A percentile compares a stretch with the other conserved stretches of the same genome.
phyloP scores from a whole-genome alignment of 2,113 vertebrate genomes.

The Pterophyllum scalare region DNA sequence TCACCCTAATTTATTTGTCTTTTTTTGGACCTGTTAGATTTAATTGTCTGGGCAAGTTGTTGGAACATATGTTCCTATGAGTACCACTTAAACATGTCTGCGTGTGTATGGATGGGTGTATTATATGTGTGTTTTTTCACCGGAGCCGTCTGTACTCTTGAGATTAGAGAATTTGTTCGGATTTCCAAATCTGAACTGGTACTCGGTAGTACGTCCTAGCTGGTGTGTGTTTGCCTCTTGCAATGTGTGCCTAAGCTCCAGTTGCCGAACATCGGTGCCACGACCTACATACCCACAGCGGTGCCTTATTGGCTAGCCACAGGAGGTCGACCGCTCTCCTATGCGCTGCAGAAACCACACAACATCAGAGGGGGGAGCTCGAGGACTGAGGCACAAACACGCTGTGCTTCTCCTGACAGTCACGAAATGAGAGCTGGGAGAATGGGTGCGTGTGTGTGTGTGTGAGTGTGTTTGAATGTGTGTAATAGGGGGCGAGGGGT shows the following conservation, averaged over 20 bases:
- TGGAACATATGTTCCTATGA: not conserved
- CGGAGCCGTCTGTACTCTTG: slow-evolving; percentile 3
- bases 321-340: slow-evolving; percentile 43
- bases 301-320: slow-evolving; percentile 66
- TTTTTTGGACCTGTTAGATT: not conserved
- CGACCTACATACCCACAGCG: slow-evolving; percentile 72
- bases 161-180: slow-evolving; percentile 8
- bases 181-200: slow-evolving; percentile 16
- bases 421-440: slow-evolving; percentile 54
- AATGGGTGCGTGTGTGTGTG: slow-evolving; percentile 29
- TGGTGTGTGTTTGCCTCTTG: slow-evolving; percentile 31
- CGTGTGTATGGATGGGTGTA: not conserved
- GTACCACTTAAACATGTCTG: not conserved
- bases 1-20: not conserved
- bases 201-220: slow-evolving; percentile 15
- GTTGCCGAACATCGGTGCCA: slow-evolving; percentile 66
- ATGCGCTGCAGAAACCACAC: slow-evolving; percentile 79
- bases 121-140: not conserved
- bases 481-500: slow-evolving; percentile 77
- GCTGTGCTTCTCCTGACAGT: slow-evolving; percentile 42
- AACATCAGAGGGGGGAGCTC: slow-evolving; percentile 96
- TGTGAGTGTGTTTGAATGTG: slow-evolving; percentile 60
- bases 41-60: not conserved
- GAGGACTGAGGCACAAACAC: slow-evolving; percentile 83
- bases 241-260: slow-evolving; percentile 43